Base-by-base conservation (phyloP, 2,888 invertebrate genomes). In the Trimorus sp. region DNA sequence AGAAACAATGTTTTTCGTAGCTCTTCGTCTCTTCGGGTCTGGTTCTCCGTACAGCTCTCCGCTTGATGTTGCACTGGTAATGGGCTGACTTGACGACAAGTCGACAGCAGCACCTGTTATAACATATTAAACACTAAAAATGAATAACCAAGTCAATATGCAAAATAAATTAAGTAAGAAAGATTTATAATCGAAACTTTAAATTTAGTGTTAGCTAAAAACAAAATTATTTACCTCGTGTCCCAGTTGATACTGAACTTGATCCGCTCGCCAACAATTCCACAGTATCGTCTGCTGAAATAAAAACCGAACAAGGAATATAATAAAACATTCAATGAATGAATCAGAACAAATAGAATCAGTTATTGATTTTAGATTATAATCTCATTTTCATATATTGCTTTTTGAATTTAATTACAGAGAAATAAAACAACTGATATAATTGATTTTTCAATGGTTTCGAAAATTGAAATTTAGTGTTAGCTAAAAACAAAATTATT, bases 31-130 rank as follows among this genome's bases (percentile, higher is more conserved):
- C 36, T 76, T 69, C 26, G 66, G 66, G 42, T 38, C 66, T 53
- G 66, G 36, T 75, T 53, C 60, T 60, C 53, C 75, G 69, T 54
- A 76, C 38, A 76, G 48, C 5, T 76, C 69, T n/a, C 76, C 69
- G 14, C 76, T 76, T 54, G 74, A 66, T 36, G 45, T 36, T 9
- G 42, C 58, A 65, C 65, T 73, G 48, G 62, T 51, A 11, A 16
- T 54, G 42, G 54, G 8, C 36, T 59, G n/a, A 59, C 51, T 42
- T 51, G 15, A 62, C 51, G 48, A 71, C n/a, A 37, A 62, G 14
- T 36, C 54, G 63, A 70, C 15, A 59, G 54, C 42, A 56, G 56
- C 16, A 12, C 26, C n/a, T 49, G n/a, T 14, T 63, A 51, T 37
- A 63, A 51, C 56, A 56, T 8, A 26, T 36, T 59, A 63, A 63